These are phyloP conservation scores for Ctenopoma kingsleyae DNA, from an alignment of 2,797 vertebrate genomes.

Conservation along the genomic window DNA sequence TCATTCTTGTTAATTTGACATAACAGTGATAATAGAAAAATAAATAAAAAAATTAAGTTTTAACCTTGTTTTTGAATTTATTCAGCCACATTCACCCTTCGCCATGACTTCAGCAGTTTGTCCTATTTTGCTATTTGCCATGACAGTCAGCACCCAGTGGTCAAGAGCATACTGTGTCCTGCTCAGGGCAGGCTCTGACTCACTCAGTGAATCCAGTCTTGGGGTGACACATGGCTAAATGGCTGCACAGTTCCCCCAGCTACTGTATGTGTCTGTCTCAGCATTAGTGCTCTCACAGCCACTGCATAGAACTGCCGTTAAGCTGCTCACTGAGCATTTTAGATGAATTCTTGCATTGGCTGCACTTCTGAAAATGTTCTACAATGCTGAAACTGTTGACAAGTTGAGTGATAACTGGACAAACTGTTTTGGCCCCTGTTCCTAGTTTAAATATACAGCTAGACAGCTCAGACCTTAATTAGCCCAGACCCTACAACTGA, in stretches of 20 bases:
- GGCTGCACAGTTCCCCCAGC: slow-evolving; percentile 64
- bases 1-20: slow-evolving; percentile 16
- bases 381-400: slow-evolving; percentile 34
- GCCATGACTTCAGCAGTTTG: slow-evolving; percentile 58
- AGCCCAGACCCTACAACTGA: too few species aligned
- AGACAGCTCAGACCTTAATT: too few species aligned
- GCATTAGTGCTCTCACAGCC: slow-evolving; percentile 48
- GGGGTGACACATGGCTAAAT: slow-evolving; percentile 76
- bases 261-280: slow-evolving; percentile 56
- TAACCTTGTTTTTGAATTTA: slow-evolving; percentile 52
- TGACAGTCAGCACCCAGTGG: slow-evolving; percentile 54
- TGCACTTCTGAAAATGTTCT: slow-evolving; percentile 39
- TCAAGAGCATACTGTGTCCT: slow-evolving; percentile 56
- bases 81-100: slow-evolving; percentile 34
- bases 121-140: slow-evolving; percentile 56
- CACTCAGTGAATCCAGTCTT: slow-evolving; percentile 65
- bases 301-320: slow-evolving; percentile 38
- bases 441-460: background rate
- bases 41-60: slow-evolving; percentile 8
- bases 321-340: slow-evolving; percentile 60
- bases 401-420: background rate
- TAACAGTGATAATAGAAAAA: slow-evolving; percentile 2
- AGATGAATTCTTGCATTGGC: slow-evolving; percentile 48
- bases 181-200: slow-evolving; percentile 65
- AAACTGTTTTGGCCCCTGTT: background rate